A percentile compares a stretch with the other conserved stretches of the same genome.
phyloP scores from a whole-genome alignment of 92 coral and sea anemone genomes.

The Chrysogorgia sp. region DNA sequence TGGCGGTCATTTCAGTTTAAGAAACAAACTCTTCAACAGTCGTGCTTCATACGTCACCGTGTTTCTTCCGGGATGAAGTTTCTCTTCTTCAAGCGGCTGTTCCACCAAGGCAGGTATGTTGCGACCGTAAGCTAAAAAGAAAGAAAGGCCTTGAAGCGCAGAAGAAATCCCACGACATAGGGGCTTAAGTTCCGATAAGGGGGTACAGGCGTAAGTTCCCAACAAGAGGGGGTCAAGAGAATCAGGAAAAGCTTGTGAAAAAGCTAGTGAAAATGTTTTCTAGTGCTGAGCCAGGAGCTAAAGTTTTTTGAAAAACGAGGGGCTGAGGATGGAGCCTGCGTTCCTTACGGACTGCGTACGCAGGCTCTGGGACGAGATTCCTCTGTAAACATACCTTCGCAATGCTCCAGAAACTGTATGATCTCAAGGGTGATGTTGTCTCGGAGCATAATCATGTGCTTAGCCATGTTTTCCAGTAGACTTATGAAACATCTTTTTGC shows the following conservation, averaged over 20 bases:
- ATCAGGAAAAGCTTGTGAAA: not conserved
- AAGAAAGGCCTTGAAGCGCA: not conserved
- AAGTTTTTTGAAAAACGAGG: not conserved
- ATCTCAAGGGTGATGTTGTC: conserved; percentile 93
- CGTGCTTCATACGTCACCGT: conserved; percentile 98
- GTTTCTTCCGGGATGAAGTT: conserved; percentile 94
- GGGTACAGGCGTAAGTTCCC: not conserved
- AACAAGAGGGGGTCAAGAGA: too few species aligned
- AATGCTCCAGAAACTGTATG: conserved; percentile 93
- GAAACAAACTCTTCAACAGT: conserved; percentile 83
- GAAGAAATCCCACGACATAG: too few species aligned
- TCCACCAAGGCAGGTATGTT: conserved; percentile 89
- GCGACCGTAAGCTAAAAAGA: conserved; percentile 84
- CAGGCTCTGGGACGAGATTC: too few species aligned
- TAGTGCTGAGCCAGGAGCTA: not conserved
- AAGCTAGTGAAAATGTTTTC: not conserved
- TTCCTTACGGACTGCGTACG: too few species aligned
- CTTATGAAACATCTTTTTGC: conserved; percentile 96
- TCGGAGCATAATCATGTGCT: conserved; percentile 97
- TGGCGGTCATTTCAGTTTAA: conserved; percentile 66
- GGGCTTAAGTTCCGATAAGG: too few species aligned
- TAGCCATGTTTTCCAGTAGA: conserved; percentile 93
- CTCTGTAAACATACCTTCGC: conserved; percentile 73
- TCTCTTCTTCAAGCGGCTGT: conserved; percentile 96
- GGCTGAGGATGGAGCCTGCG: not conserved